These are phyloP conservation scores for Dromococcyx pavoninus DNA, from an alignment of 2,797 vertebrate species.

Conservation along the genomic window DNA sequence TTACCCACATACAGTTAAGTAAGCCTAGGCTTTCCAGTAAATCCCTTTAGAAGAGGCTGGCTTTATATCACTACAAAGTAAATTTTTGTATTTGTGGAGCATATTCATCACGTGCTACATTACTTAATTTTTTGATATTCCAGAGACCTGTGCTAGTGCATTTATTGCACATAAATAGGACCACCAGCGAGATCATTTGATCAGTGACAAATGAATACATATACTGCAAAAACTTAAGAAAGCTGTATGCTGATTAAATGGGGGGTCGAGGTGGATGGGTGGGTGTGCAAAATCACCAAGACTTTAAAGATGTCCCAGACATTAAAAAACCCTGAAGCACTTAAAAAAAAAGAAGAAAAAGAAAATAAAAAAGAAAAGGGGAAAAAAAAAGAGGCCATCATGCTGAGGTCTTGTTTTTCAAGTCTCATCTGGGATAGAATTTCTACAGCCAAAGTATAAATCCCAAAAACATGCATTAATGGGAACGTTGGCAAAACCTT, in stretches of 20 bases:
- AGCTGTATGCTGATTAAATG: not conserved
- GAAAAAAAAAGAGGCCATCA: not conserved
- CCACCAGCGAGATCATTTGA: not conserved
- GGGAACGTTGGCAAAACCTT: not conserved
- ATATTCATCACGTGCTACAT: not conserved
- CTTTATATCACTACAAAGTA: not conserved
- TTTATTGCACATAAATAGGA: not conserved
- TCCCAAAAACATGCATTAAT: not conserved
- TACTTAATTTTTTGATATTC: not conserved
- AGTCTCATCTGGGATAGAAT: not conserved
- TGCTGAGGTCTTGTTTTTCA: not conserved
- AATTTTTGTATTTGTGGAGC: not conserved
- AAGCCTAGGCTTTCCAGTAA: not conserved
- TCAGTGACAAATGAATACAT: not conserved
- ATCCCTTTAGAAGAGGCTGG: not conserved
- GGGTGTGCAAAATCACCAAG: not conserved
- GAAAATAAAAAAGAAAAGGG: not conserved
- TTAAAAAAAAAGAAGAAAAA: not conserved
- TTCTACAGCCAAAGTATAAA: not conserved
- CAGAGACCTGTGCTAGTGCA: not conserved
- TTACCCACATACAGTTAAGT: not conserved
- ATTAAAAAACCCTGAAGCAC: not conserved
- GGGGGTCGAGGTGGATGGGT: fast-evolving
- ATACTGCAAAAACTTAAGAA: not conserved
- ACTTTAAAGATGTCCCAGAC: not conserved